Evolutionary conservation across 1,140 invertebrate species (phyloP).

Genomic region (Diploscapter pachys): DNA sequence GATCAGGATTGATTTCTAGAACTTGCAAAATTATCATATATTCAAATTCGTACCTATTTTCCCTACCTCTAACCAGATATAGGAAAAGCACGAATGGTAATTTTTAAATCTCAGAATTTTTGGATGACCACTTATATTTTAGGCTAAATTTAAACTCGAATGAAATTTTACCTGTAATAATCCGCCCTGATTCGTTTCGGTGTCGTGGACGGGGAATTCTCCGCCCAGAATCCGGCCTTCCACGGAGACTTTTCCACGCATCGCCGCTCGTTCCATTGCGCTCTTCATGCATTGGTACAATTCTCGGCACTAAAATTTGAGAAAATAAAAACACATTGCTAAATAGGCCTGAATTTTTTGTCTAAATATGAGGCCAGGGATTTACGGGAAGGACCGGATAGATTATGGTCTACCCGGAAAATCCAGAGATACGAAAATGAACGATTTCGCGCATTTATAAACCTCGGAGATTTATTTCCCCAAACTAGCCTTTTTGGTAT

Average conservation of each 20-base stretch:
- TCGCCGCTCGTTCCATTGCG: constrained; percentile 92
- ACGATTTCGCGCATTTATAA: background rate
- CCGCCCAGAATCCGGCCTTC: constrained; percentile 79
- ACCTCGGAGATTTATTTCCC: background rate
- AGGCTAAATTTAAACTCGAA: background rate
- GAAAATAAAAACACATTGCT: too few species aligned
- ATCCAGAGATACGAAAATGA: too few species aligned
- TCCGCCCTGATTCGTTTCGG: constrained; percentile 90
- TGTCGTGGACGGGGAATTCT: constrained; percentile 96
- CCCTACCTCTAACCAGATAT: constrained; percentile 89
- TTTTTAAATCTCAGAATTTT: background rate
- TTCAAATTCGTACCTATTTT: background rate
- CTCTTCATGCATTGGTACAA: constrained; percentile 98
- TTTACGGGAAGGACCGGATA: background rate
- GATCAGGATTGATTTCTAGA: too few species aligned
- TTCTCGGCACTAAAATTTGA: constrained; percentile 80
- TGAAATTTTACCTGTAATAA: constrained; percentile 8
- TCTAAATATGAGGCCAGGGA: too few species aligned
- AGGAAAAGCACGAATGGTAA: constrained; percentile 84
- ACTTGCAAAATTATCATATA: too few species aligned
- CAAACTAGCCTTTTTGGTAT: constrained; percentile 83
- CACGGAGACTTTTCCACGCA: constrained; percentile 68
- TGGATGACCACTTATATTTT: background rate
- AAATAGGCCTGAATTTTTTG: constrained; percentile 7
- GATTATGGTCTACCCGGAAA: too few species aligned